Evolutionary conservation across 37 sponge, comb jelly and placozoan species (phyloP).

Genomic region (Lycopodina hypogea): DNA sequence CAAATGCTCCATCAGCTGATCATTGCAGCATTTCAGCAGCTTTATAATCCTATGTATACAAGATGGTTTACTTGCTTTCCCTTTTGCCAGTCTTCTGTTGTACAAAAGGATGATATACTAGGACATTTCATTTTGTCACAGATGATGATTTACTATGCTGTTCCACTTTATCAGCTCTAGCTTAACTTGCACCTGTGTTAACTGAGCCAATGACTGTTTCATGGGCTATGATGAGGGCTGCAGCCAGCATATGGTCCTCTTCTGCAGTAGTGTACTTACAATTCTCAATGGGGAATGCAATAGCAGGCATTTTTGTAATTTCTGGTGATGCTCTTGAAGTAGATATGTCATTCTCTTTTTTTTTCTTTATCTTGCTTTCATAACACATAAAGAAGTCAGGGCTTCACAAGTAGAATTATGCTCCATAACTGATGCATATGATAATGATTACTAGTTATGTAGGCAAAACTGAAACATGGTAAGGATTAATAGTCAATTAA

Average conservation of each 20-base stretch:
- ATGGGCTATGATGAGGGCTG: constrained; percentile 45
- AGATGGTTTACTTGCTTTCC: constrained; percentile 16
- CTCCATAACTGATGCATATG: too few species aligned
- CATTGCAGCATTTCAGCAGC: constrained; percentile 44
- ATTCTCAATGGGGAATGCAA: constrained; percentile 14
- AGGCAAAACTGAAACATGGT: too few species aligned
- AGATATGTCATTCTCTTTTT: too few species aligned
- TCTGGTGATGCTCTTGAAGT: too few species aligned
- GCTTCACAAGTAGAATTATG: too few species aligned
- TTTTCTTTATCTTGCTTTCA: too few species aligned
- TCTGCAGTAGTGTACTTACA: constrained; percentile 34
- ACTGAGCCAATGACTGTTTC: constrained; percentile 1
- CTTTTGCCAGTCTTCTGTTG: constrained; percentile 38
- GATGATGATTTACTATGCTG: too few species aligned
- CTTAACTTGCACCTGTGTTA: background rate
- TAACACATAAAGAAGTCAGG: too few species aligned
- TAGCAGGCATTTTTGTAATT: too few species aligned
- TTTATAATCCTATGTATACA: constrained; percentile 22
- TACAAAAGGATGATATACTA: constrained; percentile 34
- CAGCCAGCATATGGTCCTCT: constrained; percentile 30
- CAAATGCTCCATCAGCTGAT: constrained; percentile 37
- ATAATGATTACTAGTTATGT: too few species aligned
- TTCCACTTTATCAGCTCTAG: constrained; percentile 19
- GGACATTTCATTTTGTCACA: constrained; percentile 34
- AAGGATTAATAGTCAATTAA: too few species aligned